phyloP scores from a whole-genome alignment of 2,888 invertebrate species.

The Callimorpha dominula region DNA sequence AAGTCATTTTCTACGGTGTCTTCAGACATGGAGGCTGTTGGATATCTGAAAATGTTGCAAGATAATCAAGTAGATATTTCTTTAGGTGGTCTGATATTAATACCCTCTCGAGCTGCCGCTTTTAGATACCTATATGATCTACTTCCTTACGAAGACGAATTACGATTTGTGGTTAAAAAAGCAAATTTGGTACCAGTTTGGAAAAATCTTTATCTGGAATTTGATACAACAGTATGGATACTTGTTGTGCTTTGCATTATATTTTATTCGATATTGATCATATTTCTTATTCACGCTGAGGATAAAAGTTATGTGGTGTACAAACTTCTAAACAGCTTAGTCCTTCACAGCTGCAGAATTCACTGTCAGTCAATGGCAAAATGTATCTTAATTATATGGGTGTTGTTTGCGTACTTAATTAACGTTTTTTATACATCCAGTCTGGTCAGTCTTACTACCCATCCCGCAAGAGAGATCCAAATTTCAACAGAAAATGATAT shows the following conservation, averaged over 20 bases:
- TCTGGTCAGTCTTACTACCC: constrained; percentile 50
- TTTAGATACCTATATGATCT: constrained; percentile 28
- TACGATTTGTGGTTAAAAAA: constrained; percentile 28
- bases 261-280: constrained; percentile 15
- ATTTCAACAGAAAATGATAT: constrained; percentile 23
- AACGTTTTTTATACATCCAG: constrained; percentile 51
- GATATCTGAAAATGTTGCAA: constrained; percentile 25
- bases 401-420: constrained; percentile 57
- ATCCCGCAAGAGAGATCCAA: constrained; percentile 41
- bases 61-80: constrained; percentile 29
- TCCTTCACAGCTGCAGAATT: constrained; percentile 21
- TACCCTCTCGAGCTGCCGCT: constrained; percentile 18
- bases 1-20: constrained; percentile 16
- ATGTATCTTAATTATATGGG: constrained; percentile 58
- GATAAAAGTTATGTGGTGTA: constrained; percentile 23
- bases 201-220: constrained; percentile 47
- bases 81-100: constrained; percentile 22
- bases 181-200: constrained; percentile 28
- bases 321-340: constrained; percentile 21
- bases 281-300: constrained; percentile 14
- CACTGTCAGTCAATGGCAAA: constrained; percentile 12
- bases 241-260: constrained; percentile 13
- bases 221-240: constrained; percentile 32
- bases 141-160: constrained; percentile 28
- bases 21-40: constrained; percentile 18